A percentile compares a stretch with the other conserved stretches of the same genome.
Evolutionary conservation across 2,113 vertebrate genomes (phyloP).

Genomic region (Trichechus manatus): DNA sequence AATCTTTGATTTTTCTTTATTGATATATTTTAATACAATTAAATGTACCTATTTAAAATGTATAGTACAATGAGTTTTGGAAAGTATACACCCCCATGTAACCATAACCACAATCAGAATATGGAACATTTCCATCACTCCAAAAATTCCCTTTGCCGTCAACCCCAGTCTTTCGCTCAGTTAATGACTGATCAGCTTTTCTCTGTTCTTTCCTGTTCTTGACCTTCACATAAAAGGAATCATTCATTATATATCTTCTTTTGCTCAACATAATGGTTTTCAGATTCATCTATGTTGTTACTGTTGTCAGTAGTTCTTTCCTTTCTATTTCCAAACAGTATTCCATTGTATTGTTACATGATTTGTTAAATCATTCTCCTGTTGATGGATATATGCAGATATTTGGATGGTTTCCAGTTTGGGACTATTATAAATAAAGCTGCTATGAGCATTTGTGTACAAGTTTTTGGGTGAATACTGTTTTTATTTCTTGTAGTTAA

Average conservation of each 20-base stretch:
- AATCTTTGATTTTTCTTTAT: background rate
- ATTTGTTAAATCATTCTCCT: background rate
- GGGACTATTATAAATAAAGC: background rate
- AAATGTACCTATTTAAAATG: background rate
- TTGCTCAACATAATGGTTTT: background rate
- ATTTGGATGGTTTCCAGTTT: background rate
- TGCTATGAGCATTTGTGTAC: background rate
- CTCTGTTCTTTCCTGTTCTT: background rate
- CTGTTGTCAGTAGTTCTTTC: background rate
- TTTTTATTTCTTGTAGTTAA: slow-evolving; percentile 15
- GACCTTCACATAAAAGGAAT: background rate
- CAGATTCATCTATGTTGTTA: background rate
- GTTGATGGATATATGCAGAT: background rate
- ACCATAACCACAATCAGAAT: background rate
- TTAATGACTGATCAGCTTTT: background rate
- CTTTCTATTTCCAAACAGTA: background rate
- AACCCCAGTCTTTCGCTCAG: background rate
- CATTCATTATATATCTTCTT: background rate
- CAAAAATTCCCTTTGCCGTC: background rate
- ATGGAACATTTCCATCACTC: background rate
- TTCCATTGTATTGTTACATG: background rate
- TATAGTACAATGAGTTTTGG: background rate
- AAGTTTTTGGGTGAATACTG: background rate
- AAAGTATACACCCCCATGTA: background rate
- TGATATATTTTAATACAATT: background rate